Base-by-base conservation (phyloP, 2,113 vertebrate species). In the Passer montanus region DNA sequence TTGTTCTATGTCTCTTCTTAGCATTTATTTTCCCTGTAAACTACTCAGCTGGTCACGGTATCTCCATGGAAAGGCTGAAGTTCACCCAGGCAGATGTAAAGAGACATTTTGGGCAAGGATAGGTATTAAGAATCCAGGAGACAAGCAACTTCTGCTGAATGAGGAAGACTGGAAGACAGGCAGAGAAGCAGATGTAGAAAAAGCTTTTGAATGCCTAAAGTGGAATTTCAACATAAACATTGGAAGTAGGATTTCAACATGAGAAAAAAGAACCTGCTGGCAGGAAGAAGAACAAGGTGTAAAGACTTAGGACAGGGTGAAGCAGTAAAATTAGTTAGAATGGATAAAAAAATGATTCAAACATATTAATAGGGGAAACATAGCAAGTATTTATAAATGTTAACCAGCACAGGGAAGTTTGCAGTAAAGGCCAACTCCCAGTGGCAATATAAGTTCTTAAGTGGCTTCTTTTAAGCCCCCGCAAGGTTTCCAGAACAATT, bases 341-440 rank as follows among this genome's bases (percentile, higher is more conserved):
- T 21, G 23, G n/a, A 53, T 33, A 7, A 13, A 43, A 39, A 52
- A 43, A 20, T 11, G 0, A 44, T 15, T 64, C 26, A 49, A 94
- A 63, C 11, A 13, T 27, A 77, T 31, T 75, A 66, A 37, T 69
- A 41, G 19, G 15, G 26, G 59, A 84, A 91, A 56, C 37, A 56
- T 0, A 58, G 62, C 30, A 89, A 82, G 44, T 46, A 83, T 74
- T 93, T 94, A 77, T 50, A 95, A 85, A 85, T 66, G 70, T 64
- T 85, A 91, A 88, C 87, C 75, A 90, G 81, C 69, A 87, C 14
- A 39, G 82, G 14, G 67, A 89, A 73, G 28, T 79, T 66, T 85
- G 58, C 46, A 66, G n/a, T 53, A 96, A 95, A 97, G 94, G 87
- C 74, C 89, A 95, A 87, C 22, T 95, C 91, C 84, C 93, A 74